Percentiles rank a stretch among this genome's conserved stretches.
Conservation (phyloP, 2,113 vertebrate species). For the Typhlomys cinereus region DNA sequence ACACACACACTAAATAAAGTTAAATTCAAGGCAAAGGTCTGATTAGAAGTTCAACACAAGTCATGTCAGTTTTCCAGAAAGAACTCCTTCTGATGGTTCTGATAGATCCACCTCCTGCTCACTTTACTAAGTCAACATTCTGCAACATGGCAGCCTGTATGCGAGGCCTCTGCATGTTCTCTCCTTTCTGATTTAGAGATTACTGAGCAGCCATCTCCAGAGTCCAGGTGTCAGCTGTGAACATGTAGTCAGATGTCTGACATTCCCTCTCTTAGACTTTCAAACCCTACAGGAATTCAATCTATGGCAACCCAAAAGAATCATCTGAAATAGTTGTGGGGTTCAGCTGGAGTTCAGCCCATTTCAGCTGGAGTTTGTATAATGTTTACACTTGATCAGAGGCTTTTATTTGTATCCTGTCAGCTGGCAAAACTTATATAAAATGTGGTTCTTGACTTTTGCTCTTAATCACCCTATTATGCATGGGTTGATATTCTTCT, state of each 20-base stretch:
- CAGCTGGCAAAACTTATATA: background rate
- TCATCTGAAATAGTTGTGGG: constrained; percentile 15
- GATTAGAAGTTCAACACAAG: background rate
- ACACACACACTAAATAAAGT: no score
- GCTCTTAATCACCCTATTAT: background rate
- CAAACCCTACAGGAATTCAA: constrained; percentile 35
- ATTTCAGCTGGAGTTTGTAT: constrained; percentile 32
- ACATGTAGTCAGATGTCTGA: background rate
- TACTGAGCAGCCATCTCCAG: background rate
- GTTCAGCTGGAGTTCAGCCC: constrained; percentile 53
- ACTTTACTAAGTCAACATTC: background rate
- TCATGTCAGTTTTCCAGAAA: background rate
- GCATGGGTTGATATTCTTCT: background rate
- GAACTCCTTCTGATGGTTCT: background rate
- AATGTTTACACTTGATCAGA: constrained; percentile 48
- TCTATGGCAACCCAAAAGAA: background rate
- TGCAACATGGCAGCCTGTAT: background rate
- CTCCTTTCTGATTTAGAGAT: constrained; percentile 14
- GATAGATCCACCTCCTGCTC: background rate
- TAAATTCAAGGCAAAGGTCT: background rate
- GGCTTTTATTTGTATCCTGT: constrained; percentile 49
- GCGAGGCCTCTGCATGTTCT: background rate
- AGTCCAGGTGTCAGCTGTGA: constrained; percentile 16
- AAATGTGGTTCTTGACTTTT: background rate
- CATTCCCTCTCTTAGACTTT: constrained; percentile 16